Evolutionary conservation across 2,113 vertebrate genomes (phyloP), one percentile per base, ranked within the genome.

Genomic region (Cepphus grylle): DNA sequence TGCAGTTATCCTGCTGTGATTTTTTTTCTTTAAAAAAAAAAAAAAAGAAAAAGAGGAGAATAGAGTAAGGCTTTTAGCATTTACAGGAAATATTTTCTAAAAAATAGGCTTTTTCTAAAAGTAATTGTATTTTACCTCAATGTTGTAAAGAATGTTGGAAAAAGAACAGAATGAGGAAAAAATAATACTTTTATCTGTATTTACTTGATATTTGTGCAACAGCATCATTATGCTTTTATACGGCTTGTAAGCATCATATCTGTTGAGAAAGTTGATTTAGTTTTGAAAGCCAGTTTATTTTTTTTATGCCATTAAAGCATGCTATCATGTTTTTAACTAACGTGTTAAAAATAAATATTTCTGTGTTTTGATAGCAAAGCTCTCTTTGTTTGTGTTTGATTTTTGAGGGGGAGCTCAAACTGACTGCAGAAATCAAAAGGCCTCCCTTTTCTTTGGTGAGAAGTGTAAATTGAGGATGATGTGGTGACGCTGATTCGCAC

Each of bases 1-100:
- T 97, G 96, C 94, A 96, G 98, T 98, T 98, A 98, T 96, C 95
- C 91, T 94, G 94, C 84, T 78, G 72, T 81, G 6, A 5, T 63
- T 88, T 91, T 42, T 40, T 81, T 42, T 17, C 76, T 76, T 13
- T 5, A 59, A 63, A 73, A 63, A 94, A 84, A 40, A 38, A 38
- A 40, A 53, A 82, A 49, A 66, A 43, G 50, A 50, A 43, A 19
- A 23, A 13, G 0, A 9, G 8, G 27, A 52, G 8, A 16, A 38
- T 66, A 36, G 19, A 58, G 9, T 32, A 67, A 36, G 15, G 43
- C 10, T 81, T 86, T 85, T 78, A 47, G 49, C 42, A 69, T 79
- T 81, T 76, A 50, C 34, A 93, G 84, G 23, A 62, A 80, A n/a
- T 77, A 73, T 50, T 84, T 76, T 81, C 26, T 45, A 36, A 66